Conservation (phyloP, 2,113 vertebrate species). For the Rhodinocichla rosea region DNA sequence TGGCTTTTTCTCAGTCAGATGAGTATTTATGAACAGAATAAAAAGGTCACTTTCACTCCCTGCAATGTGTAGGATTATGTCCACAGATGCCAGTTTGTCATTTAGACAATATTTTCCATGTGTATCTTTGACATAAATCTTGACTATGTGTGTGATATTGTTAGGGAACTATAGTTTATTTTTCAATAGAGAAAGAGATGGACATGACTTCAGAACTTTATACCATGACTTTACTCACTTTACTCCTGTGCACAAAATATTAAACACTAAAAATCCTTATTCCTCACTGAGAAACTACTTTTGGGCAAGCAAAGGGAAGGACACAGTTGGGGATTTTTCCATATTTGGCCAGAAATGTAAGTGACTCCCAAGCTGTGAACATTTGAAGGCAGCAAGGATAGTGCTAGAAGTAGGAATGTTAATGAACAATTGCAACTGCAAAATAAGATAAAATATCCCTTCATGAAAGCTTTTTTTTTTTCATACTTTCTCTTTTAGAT, state of each 20-base stretch:
- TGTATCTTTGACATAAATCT: neutral
- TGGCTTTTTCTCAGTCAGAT: constrained; percentile 26
- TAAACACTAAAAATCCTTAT: neutral
- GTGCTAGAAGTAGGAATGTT: neutral
- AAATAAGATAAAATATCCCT: neutral
- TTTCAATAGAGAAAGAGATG: neutral
- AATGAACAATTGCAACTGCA: neutral
- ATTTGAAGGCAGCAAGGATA: neutral
- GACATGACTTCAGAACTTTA: neutral
- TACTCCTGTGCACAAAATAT: neutral
- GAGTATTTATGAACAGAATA: constrained; percentile 28
- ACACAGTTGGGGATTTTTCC: neutral
- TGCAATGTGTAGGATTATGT: neutral
- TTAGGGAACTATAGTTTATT: neutral
- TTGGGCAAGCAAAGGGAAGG: neutral
- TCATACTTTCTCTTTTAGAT: constrained; percentile 72
- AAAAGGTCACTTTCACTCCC: constrained; percentile 24
- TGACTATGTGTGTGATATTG: neutral
- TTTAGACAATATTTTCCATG: neutral
- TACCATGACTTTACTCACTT: neutral
- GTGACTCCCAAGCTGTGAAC: neutral
- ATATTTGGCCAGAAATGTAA: neutral
- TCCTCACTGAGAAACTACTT: neutral
- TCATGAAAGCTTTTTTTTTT: neutral
- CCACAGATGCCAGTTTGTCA: neutral